Conservation (phyloP, 2,113 vertebrate species). For the Chaetura pelagica region DNA sequence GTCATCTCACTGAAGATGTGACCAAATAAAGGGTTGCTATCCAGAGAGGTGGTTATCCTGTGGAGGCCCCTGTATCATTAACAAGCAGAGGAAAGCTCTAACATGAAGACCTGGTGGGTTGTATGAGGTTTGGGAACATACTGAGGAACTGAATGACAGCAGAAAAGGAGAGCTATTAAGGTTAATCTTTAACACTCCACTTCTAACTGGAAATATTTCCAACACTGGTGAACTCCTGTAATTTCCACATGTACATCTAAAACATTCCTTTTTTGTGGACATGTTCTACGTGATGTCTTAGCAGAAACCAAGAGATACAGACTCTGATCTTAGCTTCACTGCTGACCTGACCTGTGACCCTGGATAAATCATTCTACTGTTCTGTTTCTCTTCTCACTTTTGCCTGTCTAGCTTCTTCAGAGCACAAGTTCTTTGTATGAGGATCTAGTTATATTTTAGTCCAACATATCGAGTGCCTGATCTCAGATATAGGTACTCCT, state of each 20-base stretch:
- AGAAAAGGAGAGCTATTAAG: conserved; percentile 1
- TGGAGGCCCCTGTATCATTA: not conserved
- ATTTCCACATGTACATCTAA: conserved; percentile 22
- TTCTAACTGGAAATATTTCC: conserved; percentile 39
- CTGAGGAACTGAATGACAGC: conserved; percentile 1
- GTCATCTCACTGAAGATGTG: conserved; percentile 72
- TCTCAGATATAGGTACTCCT: not conserved
- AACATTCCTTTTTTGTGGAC: conserved; percentile 40
- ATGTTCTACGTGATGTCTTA: conserved; percentile 47
- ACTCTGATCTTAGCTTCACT: conserved; percentile 5
- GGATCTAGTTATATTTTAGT: not conserved
- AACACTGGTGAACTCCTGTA: not conserved
- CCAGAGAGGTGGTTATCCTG: not conserved
- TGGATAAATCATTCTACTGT: conserved; percentile 52
- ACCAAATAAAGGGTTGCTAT: conserved; percentile 66
- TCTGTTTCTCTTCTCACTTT: conserved; percentile 35
- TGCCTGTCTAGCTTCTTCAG: not conserved
- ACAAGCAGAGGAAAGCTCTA: not conserved
- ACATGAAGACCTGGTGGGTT: not conserved
- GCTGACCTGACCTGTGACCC: conserved; percentile 42
- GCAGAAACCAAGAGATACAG: conserved; percentile 32
- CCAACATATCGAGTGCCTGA: not conserved
- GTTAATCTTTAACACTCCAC: conserved; percentile 47
- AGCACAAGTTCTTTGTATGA: not conserved
- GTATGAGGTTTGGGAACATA: not conserved